Evolutionary conservation across 2,113 vertebrate genomes (phyloP).

Genomic region (Phaethon lepturus): DNA sequence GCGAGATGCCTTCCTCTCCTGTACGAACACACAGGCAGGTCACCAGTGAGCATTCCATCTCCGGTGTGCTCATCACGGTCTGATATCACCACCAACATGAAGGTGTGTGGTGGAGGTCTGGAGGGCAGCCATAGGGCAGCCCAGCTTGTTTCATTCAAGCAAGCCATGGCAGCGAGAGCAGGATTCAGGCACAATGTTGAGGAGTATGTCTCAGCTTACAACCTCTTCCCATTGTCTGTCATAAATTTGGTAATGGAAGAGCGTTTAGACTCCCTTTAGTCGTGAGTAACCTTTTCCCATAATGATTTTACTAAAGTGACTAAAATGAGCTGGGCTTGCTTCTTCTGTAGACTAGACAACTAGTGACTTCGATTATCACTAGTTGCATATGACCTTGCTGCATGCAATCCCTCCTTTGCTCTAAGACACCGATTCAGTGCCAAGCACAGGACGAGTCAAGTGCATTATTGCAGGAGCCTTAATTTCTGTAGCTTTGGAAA

Average conservation of each 20-base stretch:
- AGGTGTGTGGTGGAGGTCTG: background rate
- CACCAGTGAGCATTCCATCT: background rate
- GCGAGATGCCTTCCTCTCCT: background rate
- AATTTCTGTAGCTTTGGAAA: constrained; percentile 12
- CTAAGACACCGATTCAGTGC: background rate
- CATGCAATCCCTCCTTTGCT: background rate
- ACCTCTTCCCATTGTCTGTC: background rate
- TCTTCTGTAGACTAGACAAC: background rate
- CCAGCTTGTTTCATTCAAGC: background rate
- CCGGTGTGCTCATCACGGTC: background rate
- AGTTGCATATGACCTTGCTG: background rate
- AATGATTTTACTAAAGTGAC: background rate
- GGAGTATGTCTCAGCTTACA: background rate
- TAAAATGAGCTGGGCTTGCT: background rate
- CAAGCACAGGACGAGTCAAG: background rate
- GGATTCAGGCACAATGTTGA: background rate
- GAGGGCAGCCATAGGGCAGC: background rate
- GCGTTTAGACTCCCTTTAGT: background rate
- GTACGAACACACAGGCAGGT: accelerated
- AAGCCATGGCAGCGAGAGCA: background rate
- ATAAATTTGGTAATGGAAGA: background rate
- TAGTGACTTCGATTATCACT: background rate
- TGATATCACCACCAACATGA: background rate
- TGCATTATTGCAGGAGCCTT: background rate
- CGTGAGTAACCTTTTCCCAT: background rate